Percentiles rank a stretch among this genome's conserved stretches.
Conservation (phyloP, 2,113 vertebrate genomes). For the Naja naja region DNA sequence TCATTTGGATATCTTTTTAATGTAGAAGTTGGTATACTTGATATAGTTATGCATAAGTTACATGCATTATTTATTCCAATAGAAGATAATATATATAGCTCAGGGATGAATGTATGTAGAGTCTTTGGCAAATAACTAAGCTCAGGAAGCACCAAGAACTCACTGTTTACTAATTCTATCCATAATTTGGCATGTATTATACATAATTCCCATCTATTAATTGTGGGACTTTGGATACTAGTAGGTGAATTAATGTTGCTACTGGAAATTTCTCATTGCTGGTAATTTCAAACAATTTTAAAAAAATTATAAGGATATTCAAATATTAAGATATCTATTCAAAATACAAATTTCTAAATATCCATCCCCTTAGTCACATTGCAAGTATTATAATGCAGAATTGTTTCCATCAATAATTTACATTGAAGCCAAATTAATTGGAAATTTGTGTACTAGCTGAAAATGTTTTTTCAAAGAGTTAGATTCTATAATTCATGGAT, state of each 20-base stretch:
- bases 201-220: not conserved
- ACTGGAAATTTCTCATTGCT: not conserved
- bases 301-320: not conserved
- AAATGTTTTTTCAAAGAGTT: slow-evolving; percentile 38
- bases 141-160: not conserved
- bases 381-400: slow-evolving; percentile 48
- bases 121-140: not conserved
- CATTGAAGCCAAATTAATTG: slow-evolving; percentile 51
- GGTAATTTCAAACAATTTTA: slow-evolving; percentile 20
- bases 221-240: not conserved
- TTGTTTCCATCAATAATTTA: slow-evolving; percentile 38
- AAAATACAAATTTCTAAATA: slow-evolving; percentile 29
- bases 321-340: not conserved
- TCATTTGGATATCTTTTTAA: not conserved
- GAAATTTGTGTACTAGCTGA: slow-evolving; percentile 49
- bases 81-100: not conserved
- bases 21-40: not conserved
- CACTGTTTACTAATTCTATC: not conserved
- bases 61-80: not conserved
- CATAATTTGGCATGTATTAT: not conserved
- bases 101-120: not conserved
- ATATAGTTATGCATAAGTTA: not conserved
- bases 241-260: not conserved
- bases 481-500: slow-evolving; percentile 29
- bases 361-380: not conserved